Conservation (phyloP, 2,888 invertebrate genomes). For the Coleophora deauratella region DNA sequence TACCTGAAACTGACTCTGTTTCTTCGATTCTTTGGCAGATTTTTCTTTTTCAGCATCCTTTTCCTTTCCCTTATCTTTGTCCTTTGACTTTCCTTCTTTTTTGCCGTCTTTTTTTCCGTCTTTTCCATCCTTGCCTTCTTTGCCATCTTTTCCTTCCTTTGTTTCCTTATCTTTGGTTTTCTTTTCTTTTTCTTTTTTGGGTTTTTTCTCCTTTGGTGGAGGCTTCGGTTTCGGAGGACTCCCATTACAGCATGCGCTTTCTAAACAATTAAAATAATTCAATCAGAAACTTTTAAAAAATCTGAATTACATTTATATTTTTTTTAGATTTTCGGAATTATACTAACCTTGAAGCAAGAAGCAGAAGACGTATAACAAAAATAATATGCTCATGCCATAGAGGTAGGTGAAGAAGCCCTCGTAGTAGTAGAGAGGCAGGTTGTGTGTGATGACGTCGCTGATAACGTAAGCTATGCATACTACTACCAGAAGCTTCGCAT, state of each 20-base stretch:
- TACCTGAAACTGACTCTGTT: conserved; percentile 81
- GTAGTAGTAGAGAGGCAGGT: conserved; percentile 92
- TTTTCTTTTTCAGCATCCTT: conserved; percentile 75
- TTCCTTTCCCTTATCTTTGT: conserved; percentile 76
- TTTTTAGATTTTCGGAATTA: neutral
- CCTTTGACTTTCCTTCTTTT: conserved; percentile 74
- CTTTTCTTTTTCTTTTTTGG: conserved; percentile 79
- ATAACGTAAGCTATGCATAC: conserved; percentile 95
- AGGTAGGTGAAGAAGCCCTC: conserved; percentile 97
- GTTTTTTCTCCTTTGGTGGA: conserved; percentile 79
- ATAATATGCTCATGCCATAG: conserved; percentile 93
- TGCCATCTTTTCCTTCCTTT: conserved; percentile 60
- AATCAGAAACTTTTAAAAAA: neutral
- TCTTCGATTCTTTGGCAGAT: conserved; percentile 73
- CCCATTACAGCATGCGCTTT: conserved; percentile 88
- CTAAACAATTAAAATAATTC: conserved; percentile 41
- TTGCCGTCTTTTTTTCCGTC: conserved; percentile 73
- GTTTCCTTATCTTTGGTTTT: conserved; percentile 77
- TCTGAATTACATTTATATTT: neutral
- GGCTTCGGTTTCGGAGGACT: conserved; percentile 79
- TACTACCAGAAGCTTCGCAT: conserved; percentile 94
- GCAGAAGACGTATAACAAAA: conserved; percentile 95
- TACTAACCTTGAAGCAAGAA: conserved; percentile 87
- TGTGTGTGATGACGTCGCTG: conserved; percentile 95
- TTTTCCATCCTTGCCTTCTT: conserved; percentile 70